Conservation (phyloP, 1,140 invertebrate species). For the Drusus annulatus region DNA sequence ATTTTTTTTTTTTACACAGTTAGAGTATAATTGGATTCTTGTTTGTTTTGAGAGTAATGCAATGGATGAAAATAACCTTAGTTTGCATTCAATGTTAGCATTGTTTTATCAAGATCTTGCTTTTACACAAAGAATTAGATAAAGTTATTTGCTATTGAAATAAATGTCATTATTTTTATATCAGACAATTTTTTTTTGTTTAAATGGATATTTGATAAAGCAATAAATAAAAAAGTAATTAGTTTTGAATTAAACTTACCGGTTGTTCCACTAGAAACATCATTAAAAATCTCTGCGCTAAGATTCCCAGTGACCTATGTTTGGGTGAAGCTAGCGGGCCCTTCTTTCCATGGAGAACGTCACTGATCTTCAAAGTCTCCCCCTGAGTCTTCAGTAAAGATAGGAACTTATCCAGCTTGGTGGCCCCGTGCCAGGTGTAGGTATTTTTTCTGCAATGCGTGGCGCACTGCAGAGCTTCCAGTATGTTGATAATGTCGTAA, state of each 20-base stretch:
- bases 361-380: slow-evolving; percentile 65
- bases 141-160: too few relatives aligned
- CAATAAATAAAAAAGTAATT: too few relatives aligned
- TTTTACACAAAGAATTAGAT: too few relatives aligned
- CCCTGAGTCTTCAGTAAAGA: slow-evolving; percentile 68
- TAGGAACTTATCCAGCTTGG: slow-evolving; percentile 68
- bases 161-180: too few relatives aligned
- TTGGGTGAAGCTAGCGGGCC: slow-evolving; percentile 68
- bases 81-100: too few relatives aligned
- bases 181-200: too few relatives aligned
- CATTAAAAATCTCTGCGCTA: slow-evolving; percentile 83
- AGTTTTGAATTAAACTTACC: slow-evolving; percentile 67
- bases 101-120: too few relatives aligned
- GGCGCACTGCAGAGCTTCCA: slow-evolving; percentile 82
- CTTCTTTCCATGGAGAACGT: slow-evolving; percentile 66
- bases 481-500: slow-evolving; percentile 85
- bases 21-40: too few relatives aligned
- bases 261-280: slow-evolving; percentile 78
- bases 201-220: too few relatives aligned
- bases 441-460: slow-evolving; percentile 76
- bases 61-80: too few relatives aligned
- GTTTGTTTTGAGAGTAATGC: too few relatives aligned
- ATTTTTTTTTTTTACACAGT: too few relatives aligned
- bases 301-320: slow-evolving; percentile 78
- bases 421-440: slow-evolving; percentile 74